Conservation (phyloP, 2,113 vertebrate genomes). For the rabbit (Oryctolagus cuniculus) region mOryCun1.1 NC_091444.1:52176501-52177000, state of each 20-base stretch:
- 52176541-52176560: not conserved
- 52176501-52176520: not conserved
- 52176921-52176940: not conserved
- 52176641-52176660: not conserved
- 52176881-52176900: not conserved
- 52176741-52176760: not conserved
- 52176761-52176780: not conserved
- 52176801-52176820: not conserved
- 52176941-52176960: conserved; percentile 14
- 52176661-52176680: not conserved
- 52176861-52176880: conserved; percentile 2
- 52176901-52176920: not conserved
- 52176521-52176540: not conserved
- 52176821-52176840: not conserved
- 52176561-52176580: not conserved
- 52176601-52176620: not conserved
- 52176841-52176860: not conserved
- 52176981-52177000: not conserved
- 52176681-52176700: not conserved
- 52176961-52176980: conserved; percentile 44
- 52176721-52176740: not conserved
- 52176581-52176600: not conserved
- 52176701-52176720: too few species aligned
- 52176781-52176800: not conserved
- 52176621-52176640: not conserved